Evolutionary conservation across 2,888 invertebrate species (phyloP), one percentile per base, ranked within the genome.

Genomic region (Plagodis dolabraria): DNA sequence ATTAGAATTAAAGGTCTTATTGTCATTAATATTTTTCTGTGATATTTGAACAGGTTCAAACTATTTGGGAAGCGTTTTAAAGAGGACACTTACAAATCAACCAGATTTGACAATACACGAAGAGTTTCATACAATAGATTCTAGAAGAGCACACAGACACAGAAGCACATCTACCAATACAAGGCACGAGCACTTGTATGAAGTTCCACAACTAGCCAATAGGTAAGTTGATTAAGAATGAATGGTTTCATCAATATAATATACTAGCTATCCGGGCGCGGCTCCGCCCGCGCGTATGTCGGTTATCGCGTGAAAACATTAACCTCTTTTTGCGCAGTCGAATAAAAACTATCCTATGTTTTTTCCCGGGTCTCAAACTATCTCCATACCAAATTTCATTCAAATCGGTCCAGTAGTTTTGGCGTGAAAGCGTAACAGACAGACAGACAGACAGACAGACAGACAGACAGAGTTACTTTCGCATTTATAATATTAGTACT

Each of bases 121-220:
- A 12, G 95, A 94, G 68, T 95, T 95, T 69, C 95, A 95, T 67
- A 97, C 96, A 71, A 95, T 97, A 86, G 97, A 97, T 81, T 97
- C 97, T 77, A 78, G 87, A 62, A 75, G 85, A 36, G 81, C 82
- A 0, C 86, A 83, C 48, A 80, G 89, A 60, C 86, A 85, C 50
- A 82, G 83, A 65, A 86, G 78, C 66, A 95, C 96, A 44, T 96
- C 96, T 76, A 94, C 93, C 38, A 94, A 94, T 66, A 91, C 94
- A 50, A 94, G 96, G 52, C 95, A 96, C 54, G 97, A 97, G 78
- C 97, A 97, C 86, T 96, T 97, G 79, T 97, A 97, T 87, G 97
- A 97, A 90, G 97, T 97, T 10, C 97, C 97, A 33, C 97, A 97
- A 56, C 70, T 92, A 57, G 89, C 91, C 61, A 91, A 82, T 69